Evolutionary conservation across 2,888 invertebrate species (phyloP).

Genomic region (Lepeophtheirus nordmannii): DNA sequence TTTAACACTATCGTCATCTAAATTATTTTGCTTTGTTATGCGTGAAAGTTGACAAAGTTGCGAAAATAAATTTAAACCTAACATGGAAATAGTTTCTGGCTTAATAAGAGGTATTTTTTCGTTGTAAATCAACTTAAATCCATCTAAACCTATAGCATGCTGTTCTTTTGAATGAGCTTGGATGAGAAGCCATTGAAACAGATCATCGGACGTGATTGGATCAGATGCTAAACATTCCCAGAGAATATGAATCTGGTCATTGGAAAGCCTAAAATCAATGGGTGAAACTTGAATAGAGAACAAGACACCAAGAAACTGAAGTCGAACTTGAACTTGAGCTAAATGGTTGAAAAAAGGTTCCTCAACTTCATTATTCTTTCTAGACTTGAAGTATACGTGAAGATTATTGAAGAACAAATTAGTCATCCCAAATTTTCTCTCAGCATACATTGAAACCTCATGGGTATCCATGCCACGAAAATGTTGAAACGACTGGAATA

Average conservation of each 20-base stretch:
- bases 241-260: slow-evolving; percentile 74
- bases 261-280: slow-evolving; percentile 63
- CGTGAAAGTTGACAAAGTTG: slow-evolving; percentile 74
- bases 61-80: slow-evolving; percentile 74
- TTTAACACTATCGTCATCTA: slow-evolving; percentile 44
- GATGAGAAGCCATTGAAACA: slow-evolving; percentile 79
- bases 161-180: slow-evolving; percentile 76
- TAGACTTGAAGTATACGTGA: slow-evolving; percentile 46
- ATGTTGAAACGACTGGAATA: slow-evolving; percentile 78
- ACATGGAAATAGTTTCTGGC: slow-evolving; percentile 79
- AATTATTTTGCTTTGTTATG: slow-evolving; percentile 47
- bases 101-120: slow-evolving; percentile 73
- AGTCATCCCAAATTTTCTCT: slow-evolving; percentile 81
- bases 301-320: slow-evolving; percentile 80
- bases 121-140: slow-evolving; percentile 48
- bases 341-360: slow-evolving; percentile 49
- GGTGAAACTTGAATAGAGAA: slow-evolving; percentile 80
- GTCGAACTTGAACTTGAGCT: slow-evolving; percentile 73
- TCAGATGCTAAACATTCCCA: slow-evolving; percentile 82
- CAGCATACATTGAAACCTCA: slow-evolving; percentile 61
- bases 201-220: slow-evolving; percentile 69
- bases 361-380: slow-evolving; percentile 27
- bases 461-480: slow-evolving; percentile 57
- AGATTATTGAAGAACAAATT: slow-evolving; percentile 75
- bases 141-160: slow-evolving; percentile 73